Evolutionary conservation across 2,888 invertebrate species (phyloP), one percentile per base, ranked within the genome.

Genomic region (Caenorhabditis becei): DNA sequence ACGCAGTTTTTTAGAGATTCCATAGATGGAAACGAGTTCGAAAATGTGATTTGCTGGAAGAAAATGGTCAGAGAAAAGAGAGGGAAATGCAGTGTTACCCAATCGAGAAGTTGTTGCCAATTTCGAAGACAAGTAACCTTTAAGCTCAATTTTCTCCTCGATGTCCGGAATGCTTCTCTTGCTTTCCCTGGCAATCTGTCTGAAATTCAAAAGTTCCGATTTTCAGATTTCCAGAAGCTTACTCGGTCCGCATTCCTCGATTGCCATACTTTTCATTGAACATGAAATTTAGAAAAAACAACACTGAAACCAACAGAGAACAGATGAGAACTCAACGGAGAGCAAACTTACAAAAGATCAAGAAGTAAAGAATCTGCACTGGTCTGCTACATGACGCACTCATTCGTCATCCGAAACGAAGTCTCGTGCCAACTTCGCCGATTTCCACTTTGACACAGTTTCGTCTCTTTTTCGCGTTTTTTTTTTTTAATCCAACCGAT

Each of bases 71-170:
- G 16, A 41, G 14, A 41, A 41, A 41, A 10, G 3, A 3, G 2
- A 16, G 10, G 3, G 16, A 41, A 41, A 41, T 14, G 16, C 11
- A 8, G 3, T 18, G 26, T 32, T 23, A 77, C 70, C 70, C 47
- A 78, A 71, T 78, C 77, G 51, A 7, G 77, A 71, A 28, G 66
- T 56, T 11, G 78, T 54, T 18, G 78, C 71, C 5, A 78, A n/a
- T 66, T 65, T 71, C 16, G 71, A 66, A 0, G 71, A 65, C 10
- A 78, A 23, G 62, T 28, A 71, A 5, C 61, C 67, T 67, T 44
- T 56, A 18, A 47, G 8, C 14, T 11, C 41, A 2, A 41, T 14
- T 11, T 41, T 41, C 14, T 26, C 54, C n/a, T 18, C 2, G 32
- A 32, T 2, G 1, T 28, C n/a, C n/a, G 41, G 7, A 2, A 18